Percentiles rank a stretch among this genome's conserved stretches.
Evolutionary conservation across 2,113 vertebrate genomes (phyloP).

Genomic region (Lampris megalopsis): DNA sequence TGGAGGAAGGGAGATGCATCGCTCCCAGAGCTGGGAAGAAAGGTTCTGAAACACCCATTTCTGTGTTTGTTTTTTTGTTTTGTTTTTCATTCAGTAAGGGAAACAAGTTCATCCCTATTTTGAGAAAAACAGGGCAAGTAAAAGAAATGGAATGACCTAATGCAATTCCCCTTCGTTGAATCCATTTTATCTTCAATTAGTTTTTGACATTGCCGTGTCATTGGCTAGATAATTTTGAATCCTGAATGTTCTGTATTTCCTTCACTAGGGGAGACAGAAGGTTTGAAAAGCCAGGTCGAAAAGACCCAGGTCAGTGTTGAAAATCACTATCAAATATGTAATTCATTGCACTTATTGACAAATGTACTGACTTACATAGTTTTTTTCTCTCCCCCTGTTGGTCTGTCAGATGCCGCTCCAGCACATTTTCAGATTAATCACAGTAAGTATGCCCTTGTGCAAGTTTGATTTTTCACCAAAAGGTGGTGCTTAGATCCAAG

Average conservation of each 20-base stretch:
- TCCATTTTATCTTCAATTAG: no score
- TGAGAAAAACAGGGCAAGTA: no score
- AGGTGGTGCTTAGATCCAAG: background rate
- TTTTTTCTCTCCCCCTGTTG: constrained; percentile 35
- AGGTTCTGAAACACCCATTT: constrained; percentile 82
- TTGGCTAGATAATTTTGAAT: background rate
- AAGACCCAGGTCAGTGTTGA: constrained; percentile 93
- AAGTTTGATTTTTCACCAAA: background rate
- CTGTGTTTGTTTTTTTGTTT: background rate
- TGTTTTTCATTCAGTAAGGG: no score
- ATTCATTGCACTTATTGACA: background rate
- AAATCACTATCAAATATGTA: constrained; percentile 30
- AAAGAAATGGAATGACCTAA: no score
- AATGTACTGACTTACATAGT: constrained; percentile 35
- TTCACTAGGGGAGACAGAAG: constrained; percentile 92
- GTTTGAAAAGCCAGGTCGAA: constrained; percentile 99
- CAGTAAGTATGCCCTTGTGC: constrained; percentile 69
- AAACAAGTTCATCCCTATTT: no score
- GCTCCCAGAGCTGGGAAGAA: constrained; percentile 99
- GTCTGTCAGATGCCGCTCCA: constrained; percentile 68
- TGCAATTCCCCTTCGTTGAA: no score
- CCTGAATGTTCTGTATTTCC: constrained; percentile 24
- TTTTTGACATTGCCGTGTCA: no score
- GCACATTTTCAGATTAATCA: constrained; percentile 85
- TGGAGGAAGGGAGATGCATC: constrained; percentile 95